A percentile compares a stretch with the other conserved stretches of the same genome.
phyloP scores from a whole-genome alignment of 2,113 vertebrate species.

The Mobula birostris region DNA sequence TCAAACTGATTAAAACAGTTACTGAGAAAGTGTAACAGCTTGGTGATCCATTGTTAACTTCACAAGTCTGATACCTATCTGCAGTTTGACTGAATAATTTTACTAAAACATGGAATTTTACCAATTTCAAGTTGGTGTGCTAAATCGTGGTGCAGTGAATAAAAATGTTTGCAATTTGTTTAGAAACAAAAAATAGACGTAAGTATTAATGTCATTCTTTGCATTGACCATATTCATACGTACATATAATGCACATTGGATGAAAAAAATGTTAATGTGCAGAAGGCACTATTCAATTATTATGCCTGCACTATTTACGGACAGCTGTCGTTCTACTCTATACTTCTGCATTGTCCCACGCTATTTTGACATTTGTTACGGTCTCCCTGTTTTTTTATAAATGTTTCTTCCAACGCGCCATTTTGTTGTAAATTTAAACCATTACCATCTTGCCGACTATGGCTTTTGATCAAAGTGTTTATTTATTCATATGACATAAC shows the following conservation, averaged over 20 bases:
- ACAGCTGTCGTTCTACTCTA: neutral
- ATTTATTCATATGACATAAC: neutral
- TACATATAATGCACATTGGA: neutral
- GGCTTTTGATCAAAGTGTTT: neutral
- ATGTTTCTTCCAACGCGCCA: neutral
- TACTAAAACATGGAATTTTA: neutral
- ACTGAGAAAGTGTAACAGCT: neutral
- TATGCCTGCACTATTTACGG: neutral
- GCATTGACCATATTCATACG: neutral
- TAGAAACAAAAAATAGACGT: neutral
- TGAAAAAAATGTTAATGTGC: neutral
- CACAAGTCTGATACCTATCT: neutral
- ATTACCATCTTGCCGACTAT: neutral
- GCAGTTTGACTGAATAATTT: neutral
- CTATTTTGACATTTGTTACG: neutral
- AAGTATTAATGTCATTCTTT: neutral
- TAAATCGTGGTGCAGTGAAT: neutral
- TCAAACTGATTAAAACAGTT: neutral
- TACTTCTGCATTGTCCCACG: neutral
- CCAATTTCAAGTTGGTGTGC: neutral
- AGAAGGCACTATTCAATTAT: neutral
- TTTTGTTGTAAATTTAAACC: neutral
- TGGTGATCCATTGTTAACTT: slow-evolving; percentile 14
- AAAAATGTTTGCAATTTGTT: neutral
- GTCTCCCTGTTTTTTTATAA: neutral